Percentiles rank a stretch among this genome's conserved stretches.
Conservation (phyloP, 2,113 vertebrate species). For the Pseudorasbora parva region DNA sequence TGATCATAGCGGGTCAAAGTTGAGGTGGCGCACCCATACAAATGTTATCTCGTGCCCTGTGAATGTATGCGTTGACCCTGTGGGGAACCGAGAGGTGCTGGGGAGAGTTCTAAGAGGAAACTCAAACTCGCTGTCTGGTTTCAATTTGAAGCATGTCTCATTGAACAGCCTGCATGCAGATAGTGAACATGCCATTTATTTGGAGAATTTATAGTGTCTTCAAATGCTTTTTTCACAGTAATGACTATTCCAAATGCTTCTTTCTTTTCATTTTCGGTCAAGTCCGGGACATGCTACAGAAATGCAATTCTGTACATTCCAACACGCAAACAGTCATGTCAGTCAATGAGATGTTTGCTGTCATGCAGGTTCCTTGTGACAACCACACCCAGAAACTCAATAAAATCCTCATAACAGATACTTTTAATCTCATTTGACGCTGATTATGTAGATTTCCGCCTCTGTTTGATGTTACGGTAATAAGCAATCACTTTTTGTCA, state of each 20-base stretch:
- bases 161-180: not conserved
- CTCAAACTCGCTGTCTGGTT: constrained; percentile 69
- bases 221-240: not conserved
- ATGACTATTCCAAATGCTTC: constrained; percentile 6
- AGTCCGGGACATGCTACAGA: not conserved
- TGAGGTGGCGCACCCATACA: not conserved
- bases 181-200: constrained; percentile 12
- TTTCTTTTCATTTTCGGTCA: not conserved
- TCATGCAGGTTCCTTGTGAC: constrained; percentile 39
- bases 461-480: not conserved
- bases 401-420: not conserved
- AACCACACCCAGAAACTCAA: constrained; percentile 33
- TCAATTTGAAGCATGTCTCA: constrained; percentile 71
- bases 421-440: not conserved
- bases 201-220: constrained; percentile 37
- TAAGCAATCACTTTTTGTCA: not conserved
- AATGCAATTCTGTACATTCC: too few relatives aligned
- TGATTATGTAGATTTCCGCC: not conserved
- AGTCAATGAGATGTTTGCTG: constrained; percentile 24
- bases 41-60: not conserved
- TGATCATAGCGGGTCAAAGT: too few relatives aligned
- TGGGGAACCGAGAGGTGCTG: constrained; percentile 60
- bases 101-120: constrained; percentile 58
- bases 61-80: constrained; percentile 45
- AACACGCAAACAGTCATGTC: not conserved